Percentiles rank a stretch among this genome's conserved stretches.
phyloP scores from a whole-genome alignment of 2,888 invertebrate genomes.

The Rhagium mordax region DNA sequence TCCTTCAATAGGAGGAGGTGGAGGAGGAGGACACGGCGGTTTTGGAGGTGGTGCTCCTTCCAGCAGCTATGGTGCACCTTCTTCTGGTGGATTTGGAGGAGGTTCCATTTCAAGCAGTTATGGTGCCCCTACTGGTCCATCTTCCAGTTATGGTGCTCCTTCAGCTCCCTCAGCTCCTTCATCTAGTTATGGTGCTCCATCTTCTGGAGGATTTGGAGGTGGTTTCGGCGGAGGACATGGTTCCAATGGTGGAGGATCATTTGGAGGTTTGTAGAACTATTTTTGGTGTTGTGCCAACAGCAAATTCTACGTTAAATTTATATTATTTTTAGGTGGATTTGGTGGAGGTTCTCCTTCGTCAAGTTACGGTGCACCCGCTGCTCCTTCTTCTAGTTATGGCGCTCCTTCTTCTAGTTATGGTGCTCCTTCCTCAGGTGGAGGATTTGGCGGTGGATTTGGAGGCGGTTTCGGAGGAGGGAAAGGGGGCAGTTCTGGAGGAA shows the following conservation, averaged over 20 bases:
- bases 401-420: conserved; percentile 64
- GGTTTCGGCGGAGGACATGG: conserved; percentile 33
- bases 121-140: conserved; percentile 38
- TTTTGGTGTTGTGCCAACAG: too few relatives aligned
- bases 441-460: conserved; percentile 44
- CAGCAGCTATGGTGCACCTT: conserved; percentile 66
- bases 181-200: conserved; percentile 68
- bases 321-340: conserved; percentile 33
- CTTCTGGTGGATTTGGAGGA: conserved; percentile 47
- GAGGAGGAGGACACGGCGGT: conserved; percentile 55
- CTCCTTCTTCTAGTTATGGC: conserved; percentile 64
- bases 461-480: conserved; percentile 22
- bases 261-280: too few relatives aligned
- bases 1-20: conserved; percentile 63
- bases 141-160: conserved; percentile 49
- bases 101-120: conserved; percentile 60
- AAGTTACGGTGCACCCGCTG: conserved; percentile 69
- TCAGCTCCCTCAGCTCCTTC: conserved; percentile 60
- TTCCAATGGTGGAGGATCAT: background rate
- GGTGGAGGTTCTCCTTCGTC: conserved; percentile 57
- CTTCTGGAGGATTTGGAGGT: conserved; percentile 60
- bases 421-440: conserved; percentile 53
- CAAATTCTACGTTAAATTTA: too few relatives aligned
- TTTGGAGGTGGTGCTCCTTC: conserved; percentile 57
- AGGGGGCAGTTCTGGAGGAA: conserved; percentile 34